These are phyloP conservation scores for Artibeus lituratus DNA, from an alignment of 2,797 vertebrate species.

Conservation along the genomic window DNA sequence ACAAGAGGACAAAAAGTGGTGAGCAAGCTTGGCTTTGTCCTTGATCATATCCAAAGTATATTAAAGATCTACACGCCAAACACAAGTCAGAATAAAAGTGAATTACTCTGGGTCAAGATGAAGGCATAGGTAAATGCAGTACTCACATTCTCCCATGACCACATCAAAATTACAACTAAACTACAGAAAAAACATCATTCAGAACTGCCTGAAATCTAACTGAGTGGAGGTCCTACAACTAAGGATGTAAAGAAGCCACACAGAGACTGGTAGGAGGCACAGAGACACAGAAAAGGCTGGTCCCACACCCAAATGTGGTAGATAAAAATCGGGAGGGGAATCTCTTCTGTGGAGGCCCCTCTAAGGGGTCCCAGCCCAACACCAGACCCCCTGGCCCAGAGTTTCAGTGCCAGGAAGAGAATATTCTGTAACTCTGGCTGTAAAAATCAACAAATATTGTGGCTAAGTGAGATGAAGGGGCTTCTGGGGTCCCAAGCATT, in stretches of 20 bases:
- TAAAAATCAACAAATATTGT: neutral
- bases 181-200: neutral
- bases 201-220: neutral
- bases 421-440: neutral
- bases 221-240: neutral
- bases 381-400: neutral
- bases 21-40: neutral
- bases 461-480: neutral
- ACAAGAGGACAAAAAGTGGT: neutral
- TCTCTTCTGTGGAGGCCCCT: neutral
- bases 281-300: neutral
- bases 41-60: neutral
- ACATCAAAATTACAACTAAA: neutral
- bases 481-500: neutral
- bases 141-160: neutral
- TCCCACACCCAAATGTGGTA: neutral
- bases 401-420: neutral
- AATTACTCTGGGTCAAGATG: neutral
- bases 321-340: neutral
- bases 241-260: neutral
- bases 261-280: neutral
- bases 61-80: neutral
- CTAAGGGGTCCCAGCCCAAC: neutral
- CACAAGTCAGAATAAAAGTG: neutral
- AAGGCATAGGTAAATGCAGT: neutral